phyloP scores from a whole-genome alignment of 2,888 invertebrate species.

The Antheraea assamensis region DNA sequence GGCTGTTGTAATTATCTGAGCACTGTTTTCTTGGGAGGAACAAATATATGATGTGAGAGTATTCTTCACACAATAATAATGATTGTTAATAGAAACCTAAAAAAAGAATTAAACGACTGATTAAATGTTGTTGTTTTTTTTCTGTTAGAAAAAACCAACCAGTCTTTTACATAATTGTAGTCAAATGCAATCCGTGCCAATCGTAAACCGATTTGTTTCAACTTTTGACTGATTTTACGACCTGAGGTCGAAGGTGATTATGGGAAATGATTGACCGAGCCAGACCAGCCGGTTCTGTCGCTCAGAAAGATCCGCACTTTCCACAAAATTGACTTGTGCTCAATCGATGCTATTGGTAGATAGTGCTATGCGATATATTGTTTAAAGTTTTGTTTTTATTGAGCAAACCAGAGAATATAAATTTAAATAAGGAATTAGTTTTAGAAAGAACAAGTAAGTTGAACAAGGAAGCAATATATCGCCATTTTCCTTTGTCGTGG shows the following conservation, averaged over 20 bases:
- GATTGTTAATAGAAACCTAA: too few relatives aligned
- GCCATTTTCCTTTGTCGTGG: constrained; percentile 49
- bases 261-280: constrained; percentile 18
- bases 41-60: too few relatives aligned
- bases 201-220: constrained; percentile 14
- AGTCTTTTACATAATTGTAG: constrained; percentile 6
- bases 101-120: too few relatives aligned
- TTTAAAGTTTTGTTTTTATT: not conserved
- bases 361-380: not conserved
- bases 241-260: constrained; percentile 12
- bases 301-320: not conserved
- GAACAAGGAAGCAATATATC: constrained; percentile 43
- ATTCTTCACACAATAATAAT: too few relatives aligned
- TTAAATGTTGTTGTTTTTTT: not conserved
- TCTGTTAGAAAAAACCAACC: not conserved
- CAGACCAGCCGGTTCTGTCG: constrained; percentile 11
- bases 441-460: not conserved
- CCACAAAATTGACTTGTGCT: constrained; percentile 13
- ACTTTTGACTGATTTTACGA: constrained; percentile 9
- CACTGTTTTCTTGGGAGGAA: too few relatives aligned
- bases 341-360: not conserved
- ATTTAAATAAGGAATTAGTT: not conserved
- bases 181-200: constrained; percentile 9
- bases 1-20: too few relatives aligned
- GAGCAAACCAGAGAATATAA: not conserved